Conservation (phyloP, 2,797 vertebrate species). For the Falco columbarius region DNA sequence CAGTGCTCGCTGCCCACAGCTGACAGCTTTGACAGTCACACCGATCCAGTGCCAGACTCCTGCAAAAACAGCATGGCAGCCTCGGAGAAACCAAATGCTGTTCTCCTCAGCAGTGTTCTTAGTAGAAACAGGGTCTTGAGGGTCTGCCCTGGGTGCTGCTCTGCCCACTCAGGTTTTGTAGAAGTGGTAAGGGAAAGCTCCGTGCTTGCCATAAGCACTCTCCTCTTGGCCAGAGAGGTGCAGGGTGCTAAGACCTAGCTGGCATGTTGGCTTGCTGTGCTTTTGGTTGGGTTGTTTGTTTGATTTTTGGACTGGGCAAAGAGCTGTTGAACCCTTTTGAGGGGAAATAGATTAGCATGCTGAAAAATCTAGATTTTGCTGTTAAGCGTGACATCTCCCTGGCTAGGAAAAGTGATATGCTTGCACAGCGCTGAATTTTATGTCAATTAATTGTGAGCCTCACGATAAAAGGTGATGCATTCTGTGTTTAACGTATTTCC, state of each 20-base stretch:
- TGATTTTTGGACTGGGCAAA: neutral
- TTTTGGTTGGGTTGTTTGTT: neutral
- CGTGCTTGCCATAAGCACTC: accelerated
- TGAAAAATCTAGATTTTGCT: neutral
- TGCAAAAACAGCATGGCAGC: neutral
- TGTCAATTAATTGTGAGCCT: neutral
- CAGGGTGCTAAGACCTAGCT: neutral
- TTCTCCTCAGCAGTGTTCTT: neutral
- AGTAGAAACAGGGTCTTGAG: no score
- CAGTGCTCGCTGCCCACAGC: accelerated
- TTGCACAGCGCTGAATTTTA: neutral
- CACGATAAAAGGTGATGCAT: neutral
- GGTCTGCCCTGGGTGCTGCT: neutral
- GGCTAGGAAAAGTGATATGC: neutral
- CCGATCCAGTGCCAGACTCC: neutral
- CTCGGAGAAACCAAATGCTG: accelerated
- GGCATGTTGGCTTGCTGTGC: accelerated
- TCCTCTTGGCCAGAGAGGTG: neutral
- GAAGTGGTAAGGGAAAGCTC: neutral
- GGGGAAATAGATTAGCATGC: neutral
- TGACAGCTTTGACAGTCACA: neutral
- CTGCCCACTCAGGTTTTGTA: neutral
- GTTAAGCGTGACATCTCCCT: neutral
- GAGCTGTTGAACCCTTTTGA: neutral
- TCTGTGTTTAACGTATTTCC: neutral